Percentiles rank a stretch among this genome's conserved stretches.
phyloP scores from a whole-genome alignment of 2,113 vertebrate species.

The Vulpes ferrilata region DNA sequence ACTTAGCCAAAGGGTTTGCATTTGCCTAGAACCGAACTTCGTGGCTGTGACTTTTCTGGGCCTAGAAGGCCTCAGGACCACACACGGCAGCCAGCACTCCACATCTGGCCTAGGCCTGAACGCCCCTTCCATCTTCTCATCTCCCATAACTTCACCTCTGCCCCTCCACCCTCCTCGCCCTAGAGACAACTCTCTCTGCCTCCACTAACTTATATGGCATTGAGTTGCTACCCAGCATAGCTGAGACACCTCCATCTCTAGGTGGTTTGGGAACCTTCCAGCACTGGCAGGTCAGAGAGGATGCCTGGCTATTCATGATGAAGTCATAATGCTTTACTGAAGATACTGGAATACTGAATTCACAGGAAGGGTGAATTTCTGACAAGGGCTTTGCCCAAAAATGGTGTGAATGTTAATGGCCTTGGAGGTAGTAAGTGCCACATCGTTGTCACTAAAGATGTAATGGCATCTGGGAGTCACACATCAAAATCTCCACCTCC shows the following conservation, averaged over 20 bases:
- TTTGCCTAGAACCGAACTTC: neutral
- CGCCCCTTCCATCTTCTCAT: rapidly evolving
- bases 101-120: rapidly evolving
- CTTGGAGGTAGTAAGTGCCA: neutral
- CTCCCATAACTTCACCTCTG: neutral
- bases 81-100: rapidly evolving
- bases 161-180: neutral
- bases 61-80: neutral
- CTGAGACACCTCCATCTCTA: neutral
- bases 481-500: neutral
- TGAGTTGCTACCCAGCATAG: neutral
- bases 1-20: neutral
- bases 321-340: neutral
- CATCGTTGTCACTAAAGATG: neutral
- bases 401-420: neutral
- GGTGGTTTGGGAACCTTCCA: neutral
- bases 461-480: neutral
- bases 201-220: rapidly evolving
- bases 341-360: neutral
- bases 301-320: neutral
- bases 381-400: neutral
- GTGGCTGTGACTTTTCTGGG: neutral
- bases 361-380: neutral
- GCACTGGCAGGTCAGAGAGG: neutral
- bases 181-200: neutral